These are phyloP conservation scores for Cydia splendana DNA, from an alignment of 1,140 invertebrate species.

Conservation along the genomic window DNA sequence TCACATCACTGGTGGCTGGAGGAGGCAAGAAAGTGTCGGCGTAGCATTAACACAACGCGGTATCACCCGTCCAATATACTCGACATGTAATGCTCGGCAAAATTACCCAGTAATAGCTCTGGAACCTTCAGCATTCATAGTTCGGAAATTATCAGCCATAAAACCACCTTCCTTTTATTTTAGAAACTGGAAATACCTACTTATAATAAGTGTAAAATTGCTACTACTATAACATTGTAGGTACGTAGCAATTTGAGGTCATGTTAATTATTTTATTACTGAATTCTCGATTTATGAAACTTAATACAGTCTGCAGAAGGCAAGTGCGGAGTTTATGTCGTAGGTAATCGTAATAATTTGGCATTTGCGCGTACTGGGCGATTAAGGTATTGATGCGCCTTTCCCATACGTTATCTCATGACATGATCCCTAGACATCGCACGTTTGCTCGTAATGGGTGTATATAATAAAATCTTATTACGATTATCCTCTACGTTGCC, in stretches of 20 bases:
- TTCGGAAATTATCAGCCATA: conserved; percentile 75
- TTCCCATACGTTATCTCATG: conserved; percentile 54
- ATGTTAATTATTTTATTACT: conserved; percentile 50
- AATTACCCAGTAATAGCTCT: conserved; percentile 71
- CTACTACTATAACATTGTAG: conserved; percentile 38
- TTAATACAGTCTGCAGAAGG: conserved; percentile 23
- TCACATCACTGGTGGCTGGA: conserved; percentile 44
- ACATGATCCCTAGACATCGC: conserved; percentile 58
- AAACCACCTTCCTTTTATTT: conserved; percentile 64
- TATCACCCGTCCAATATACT: conserved; percentile 59
- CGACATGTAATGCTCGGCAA: conserved; percentile 61
- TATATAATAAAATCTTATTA: conserved; percentile 70
- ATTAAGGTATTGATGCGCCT: conserved; percentile 51
- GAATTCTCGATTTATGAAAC: conserved; percentile 32
- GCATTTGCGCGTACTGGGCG: conserved; percentile 38
- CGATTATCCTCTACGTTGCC: conserved; percentile 56
- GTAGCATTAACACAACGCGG: conserved; percentile 59
- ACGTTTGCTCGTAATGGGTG: conserved; percentile 66
- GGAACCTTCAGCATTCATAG: conserved; percentile 67
- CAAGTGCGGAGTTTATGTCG: conserved; percentile 23
- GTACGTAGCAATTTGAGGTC: conserved; percentile 47
- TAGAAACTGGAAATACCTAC: conserved; percentile 54
- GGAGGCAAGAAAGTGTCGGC: conserved; percentile 66
- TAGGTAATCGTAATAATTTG: conserved; percentile 37
- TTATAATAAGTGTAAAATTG: conserved; percentile 51